Conservation (phyloP, 2,888 invertebrate genomes). For the Hecatera dysodea region DNA sequence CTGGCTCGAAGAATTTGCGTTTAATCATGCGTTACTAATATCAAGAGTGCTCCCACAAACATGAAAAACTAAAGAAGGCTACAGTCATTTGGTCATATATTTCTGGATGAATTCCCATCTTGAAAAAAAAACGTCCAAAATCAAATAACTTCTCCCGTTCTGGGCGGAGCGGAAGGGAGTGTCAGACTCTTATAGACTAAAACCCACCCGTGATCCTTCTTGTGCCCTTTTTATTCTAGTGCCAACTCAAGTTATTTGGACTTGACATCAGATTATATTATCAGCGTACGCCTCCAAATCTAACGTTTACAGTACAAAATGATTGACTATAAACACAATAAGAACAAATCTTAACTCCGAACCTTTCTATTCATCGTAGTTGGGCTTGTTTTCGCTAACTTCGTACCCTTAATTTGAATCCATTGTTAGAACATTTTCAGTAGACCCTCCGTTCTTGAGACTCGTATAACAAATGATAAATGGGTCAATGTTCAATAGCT, state of each 20-base stretch:
- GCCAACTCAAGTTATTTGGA: background rate
- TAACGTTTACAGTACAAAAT: constrained; percentile 6
- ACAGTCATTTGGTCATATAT: too few species aligned
- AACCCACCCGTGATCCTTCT: too few species aligned
- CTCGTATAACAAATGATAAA: constrained; percentile 55
- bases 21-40: background rate
- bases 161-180: too few species aligned
- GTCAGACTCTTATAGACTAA: too few species aligned
- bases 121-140: too few species aligned
- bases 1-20: background rate
- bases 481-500: constrained; percentile 49
- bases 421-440: constrained; percentile 40
- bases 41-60: background rate
- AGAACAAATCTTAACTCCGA: constrained; percentile 46
- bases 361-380: constrained; percentile 35
- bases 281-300: background rate
- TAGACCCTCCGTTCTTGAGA: constrained; percentile 39
- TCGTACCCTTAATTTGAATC: constrained; percentile 45
- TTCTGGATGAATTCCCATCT: too few species aligned
- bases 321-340: constrained; percentile 26
- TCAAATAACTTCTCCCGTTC: too few species aligned
- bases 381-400: constrained; percentile 32
- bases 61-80: too few species aligned
- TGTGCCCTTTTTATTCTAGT: too few species aligned
- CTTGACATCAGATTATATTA: background rate